Conservation (phyloP, 1,140 invertebrate species). For the Galendromus occidentalis region DNA sequence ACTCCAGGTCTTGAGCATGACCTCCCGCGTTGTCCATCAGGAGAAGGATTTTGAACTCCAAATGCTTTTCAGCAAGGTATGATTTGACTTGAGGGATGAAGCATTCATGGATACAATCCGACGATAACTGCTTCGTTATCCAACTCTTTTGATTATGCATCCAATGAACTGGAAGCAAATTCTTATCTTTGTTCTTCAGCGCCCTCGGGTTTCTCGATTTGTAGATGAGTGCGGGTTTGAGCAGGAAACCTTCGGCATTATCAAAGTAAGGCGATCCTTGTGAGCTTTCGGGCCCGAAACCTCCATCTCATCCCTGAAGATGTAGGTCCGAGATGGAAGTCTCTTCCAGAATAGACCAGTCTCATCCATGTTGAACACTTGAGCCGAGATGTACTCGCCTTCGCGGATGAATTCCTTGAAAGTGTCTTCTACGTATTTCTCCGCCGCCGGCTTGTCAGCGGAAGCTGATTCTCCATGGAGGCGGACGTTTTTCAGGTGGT, state of each 20-base stretch:
- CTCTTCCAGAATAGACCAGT: conserved; percentile 21
- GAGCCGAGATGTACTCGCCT: conserved; percentile 14
- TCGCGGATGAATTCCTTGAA: conserved; percentile 14
- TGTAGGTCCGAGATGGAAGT: conserved; percentile 18
- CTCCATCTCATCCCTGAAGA: conserved; percentile 15
- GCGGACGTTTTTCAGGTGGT: conserved; percentile 6
- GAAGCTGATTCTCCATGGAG: conserved; percentile 14
- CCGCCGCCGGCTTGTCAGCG: conserved; percentile 11
- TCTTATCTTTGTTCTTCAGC: conserved; percentile 6
- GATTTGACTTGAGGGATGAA: conserved; percentile 15
- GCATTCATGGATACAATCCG: conserved; percentile 11
- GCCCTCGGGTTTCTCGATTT: neutral
- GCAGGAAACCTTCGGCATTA: conserved; percentile 17
- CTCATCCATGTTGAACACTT: conserved; percentile 21
- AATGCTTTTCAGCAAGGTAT: conserved; percentile 14
- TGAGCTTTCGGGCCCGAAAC: conserved; percentile 17
- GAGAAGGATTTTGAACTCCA: conserved; percentile 17
- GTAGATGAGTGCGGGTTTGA: neutral
- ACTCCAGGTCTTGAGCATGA: conserved; percentile 12
- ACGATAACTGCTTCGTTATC: conserved; percentile 8
- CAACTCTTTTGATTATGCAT: conserved; percentile 12
- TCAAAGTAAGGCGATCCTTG: conserved; percentile 19
- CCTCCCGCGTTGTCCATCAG: conserved; percentile 16
- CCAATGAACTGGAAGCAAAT: conserved; percentile 7
- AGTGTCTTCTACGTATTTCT: conserved; percentile 2